A percentile compares a stretch with the other conserved stretches of the same genome.
Evolutionary conservation across 1,140 invertebrate species (phyloP).

Genomic region (Oryctes rhinoceros): DNA sequence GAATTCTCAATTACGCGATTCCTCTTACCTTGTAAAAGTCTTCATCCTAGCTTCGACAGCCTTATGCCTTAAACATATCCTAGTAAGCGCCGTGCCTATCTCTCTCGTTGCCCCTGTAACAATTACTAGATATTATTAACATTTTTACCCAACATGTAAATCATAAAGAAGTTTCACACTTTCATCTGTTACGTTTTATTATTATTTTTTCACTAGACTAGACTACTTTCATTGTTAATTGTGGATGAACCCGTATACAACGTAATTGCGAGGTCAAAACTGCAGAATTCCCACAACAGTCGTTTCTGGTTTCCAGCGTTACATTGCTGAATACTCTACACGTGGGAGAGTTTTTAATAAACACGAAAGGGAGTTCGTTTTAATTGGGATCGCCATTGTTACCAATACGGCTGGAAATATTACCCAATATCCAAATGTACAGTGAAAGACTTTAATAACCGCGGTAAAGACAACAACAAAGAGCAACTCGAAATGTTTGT

Average conservation of each 20-base stretch:
- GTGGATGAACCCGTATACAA: background rate
- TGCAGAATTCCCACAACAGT: conserved; percentile 10
- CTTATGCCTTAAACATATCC: conserved; percentile 92
- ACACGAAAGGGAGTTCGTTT: too few species aligned
- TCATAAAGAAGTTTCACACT: background rate
- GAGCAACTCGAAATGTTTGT: too few species aligned
- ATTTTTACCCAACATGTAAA: background rate
- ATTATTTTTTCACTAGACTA: background rate
- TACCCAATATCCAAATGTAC: too few species aligned
- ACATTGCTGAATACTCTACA: too few species aligned
- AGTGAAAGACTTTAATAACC: too few species aligned
- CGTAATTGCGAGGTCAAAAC: background rate
- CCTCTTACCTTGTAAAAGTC: conserved; percentile 84
- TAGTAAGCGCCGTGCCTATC: conserved; percentile 92
- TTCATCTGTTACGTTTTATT: background rate
- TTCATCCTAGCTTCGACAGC: conserved; percentile 93
- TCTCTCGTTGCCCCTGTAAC: conserved; percentile 93
- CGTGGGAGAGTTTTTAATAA: too few species aligned
- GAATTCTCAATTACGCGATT: too few species aligned
- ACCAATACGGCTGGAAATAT: too few species aligned
- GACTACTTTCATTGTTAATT: background rate
- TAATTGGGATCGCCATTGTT: too few species aligned
- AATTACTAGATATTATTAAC: conserved; percentile 40
- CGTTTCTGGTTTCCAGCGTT: background rate
- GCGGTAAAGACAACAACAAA: too few species aligned